Evolutionary conservation across 2,797 vertebrate species (phyloP), one percentile per base, ranked within the genome.

Genomic region (Sebastes alutus): DNA sequence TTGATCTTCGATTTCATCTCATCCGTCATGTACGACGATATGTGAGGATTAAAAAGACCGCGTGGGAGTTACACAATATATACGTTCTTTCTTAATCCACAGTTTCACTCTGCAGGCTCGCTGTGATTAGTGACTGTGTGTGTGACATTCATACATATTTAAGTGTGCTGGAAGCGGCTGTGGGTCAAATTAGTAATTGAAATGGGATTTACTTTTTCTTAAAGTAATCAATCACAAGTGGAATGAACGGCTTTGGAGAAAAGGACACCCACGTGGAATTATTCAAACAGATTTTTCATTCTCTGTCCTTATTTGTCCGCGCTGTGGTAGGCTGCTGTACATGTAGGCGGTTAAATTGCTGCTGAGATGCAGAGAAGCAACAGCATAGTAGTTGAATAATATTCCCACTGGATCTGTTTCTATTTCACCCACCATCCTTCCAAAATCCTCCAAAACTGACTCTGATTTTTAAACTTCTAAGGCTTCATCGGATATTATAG

Each of bases 1-100:
- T 60, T 59, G 29, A 85, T 87, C 82, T 89, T 83, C 18, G 22
- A 71, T 93, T 83, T 80, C 49, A 89, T 89, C 71, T 65, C 14
- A 33, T 63, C 61, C 75, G 75, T 72, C 58, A 62, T 71, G 70
- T 82, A 74, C n/a, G 78, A 73, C 69, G 55, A 86, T 80, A 67
- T 80, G 62, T 56, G 7, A 20, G 78, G 88, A 90, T 90, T 85
- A 87, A 65, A 69, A 67, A 1, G 30, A 54, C 27, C 29, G 55
- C 32, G 80, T 81, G 70, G 77, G 72, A 84, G 86, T 65, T 63
- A 70, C 16, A 80, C 71, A 71, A 81, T 25, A 69, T 66, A 76
- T 81, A 73, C 60, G 33, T 82, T 81, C 77, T 64, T 63, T 64
- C 62, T 49, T 90, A 91, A 92, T 80, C 86, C 73, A 63, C 71